phyloP scores from a whole-genome alignment of 2,113 vertebrate genomes.

The Ctenodactylus gundi region DNA sequence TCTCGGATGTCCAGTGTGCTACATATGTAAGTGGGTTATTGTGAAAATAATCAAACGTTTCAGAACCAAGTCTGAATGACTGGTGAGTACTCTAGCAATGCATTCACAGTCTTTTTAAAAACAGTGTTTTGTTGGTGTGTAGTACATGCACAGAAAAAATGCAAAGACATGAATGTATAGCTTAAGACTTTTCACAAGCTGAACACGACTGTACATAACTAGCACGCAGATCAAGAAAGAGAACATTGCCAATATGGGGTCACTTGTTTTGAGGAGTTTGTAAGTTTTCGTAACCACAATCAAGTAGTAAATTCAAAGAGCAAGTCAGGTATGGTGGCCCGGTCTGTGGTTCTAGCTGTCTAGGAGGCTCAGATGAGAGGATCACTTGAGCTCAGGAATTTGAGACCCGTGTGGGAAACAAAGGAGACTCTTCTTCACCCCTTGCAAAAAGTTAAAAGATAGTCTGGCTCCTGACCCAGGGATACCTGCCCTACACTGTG shows the following conservation, averaged over 20 bases:
- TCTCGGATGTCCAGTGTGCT: background rate
- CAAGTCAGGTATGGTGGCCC: background rate
- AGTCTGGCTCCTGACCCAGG: background rate
- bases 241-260: background rate
- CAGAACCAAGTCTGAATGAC: background rate
- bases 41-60: constrained; percentile 8
- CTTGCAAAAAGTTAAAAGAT: background rate
- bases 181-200: background rate
- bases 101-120: constrained; percentile 2
- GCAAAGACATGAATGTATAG: background rate
- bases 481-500: background rate
- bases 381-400: background rate
- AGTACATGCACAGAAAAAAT: background rate
- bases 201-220: background rate
- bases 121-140: background rate
- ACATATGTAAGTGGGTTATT: background rate
- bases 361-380: background rate
- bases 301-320: background rate
- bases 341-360: background rate
- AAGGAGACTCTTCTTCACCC: background rate
- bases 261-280: constrained; percentile 23
- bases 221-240: constrained; percentile 6
- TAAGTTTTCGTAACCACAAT: background rate
- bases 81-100: background rate
- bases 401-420: background rate